Base-by-base conservation (phyloP, 2,797 vertebrate species). In the Tachyglossus aculeatus region DNA sequence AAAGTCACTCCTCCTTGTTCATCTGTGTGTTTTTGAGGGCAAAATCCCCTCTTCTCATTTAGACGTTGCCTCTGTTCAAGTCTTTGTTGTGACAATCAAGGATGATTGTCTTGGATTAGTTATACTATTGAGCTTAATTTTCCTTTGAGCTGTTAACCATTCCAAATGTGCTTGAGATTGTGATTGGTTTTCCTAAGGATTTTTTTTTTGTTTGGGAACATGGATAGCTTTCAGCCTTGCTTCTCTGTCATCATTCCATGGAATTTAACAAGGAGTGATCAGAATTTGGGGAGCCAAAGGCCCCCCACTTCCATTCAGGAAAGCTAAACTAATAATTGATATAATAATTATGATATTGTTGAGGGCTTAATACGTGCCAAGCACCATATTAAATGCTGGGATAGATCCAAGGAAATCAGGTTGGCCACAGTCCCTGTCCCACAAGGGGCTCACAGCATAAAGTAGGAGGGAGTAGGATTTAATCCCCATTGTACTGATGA, bases 51-150 rank as follows among this genome's bases (percentile, higher is more conserved):
- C 71, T 60, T 54, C 53, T 67, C 6, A 31, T 74, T 80, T 74
- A 64, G 37, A 77, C 39, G 62, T 63, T 84, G 60, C 7, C 13
- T 73, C 32, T 27, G 21, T 21, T 25, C 6, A n/a, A 31, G 31
- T 41, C 32, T 73, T 18, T 77, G 55, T 38, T 72, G 45, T 70
- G 50, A 78, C 34, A 81, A 77, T 31, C 33, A 62, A 38, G 58
- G 78, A 19, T 64, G 34, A 71, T 88, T 84, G 77, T 88, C 51
- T 76, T 76, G 22, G 53, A 74, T 83, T 63, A 80, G 80, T 74
- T 65, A 65, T 34, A 61, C 43, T 31, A 36, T 69, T 69, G 66
- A 71, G 36, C 5, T 80, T 78, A 62, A 63, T 67, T 82, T 86
- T 59, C 5, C 39, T 71, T 70, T 54, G 78, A 70, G 52, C 41